Evolutionary conservation across 1,140 invertebrate species (phyloP).

Genomic region (Drosophila malerkotliana): DNA sequence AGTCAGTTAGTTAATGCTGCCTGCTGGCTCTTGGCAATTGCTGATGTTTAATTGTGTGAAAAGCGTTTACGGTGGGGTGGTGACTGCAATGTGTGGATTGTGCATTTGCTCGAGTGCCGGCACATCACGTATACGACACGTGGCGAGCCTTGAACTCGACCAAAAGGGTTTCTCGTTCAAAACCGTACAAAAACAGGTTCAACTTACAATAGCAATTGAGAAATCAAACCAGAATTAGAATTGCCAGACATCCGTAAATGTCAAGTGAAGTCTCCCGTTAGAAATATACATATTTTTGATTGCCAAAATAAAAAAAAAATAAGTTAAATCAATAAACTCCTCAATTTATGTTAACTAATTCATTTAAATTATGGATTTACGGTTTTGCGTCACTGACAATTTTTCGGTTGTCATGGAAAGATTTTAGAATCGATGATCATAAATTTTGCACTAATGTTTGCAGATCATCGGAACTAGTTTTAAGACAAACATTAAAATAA

Average conservation of each 20-base stretch:
- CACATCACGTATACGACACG: conserved; percentile 76
- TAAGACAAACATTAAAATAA: conserved; percentile 14
- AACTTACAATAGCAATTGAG: conserved; percentile 34
- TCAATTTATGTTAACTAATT: conserved; percentile 45
- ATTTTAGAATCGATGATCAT: conserved; percentile 32
- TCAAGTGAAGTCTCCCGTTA: conserved; percentile 31
- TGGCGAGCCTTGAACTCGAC: conserved; percentile 76
- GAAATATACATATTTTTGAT: conserved; percentile 18
- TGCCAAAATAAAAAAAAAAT: not conserved
- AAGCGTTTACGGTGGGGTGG: conserved; percentile 40
- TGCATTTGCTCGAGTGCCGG: conserved; percentile 46
- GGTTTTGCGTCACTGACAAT: conserved; percentile 30
- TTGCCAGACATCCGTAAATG: conserved; percentile 28
- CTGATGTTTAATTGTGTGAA: conserved; percentile 77
- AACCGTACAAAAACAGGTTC: conserved; percentile 24
- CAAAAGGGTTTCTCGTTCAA: conserved; percentile 36
- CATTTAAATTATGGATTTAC: conserved; percentile 35
- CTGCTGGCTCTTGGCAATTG: conserved; percentile 36
- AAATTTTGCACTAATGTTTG: conserved; percentile 27
- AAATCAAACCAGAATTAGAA: conserved; percentile 40
- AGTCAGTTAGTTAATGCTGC: conserved; percentile 75
- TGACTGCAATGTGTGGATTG: conserved; percentile 38
- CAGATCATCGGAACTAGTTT: conserved; percentile 37
- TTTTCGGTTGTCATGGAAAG: conserved; percentile 20
- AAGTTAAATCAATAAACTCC: conserved; percentile 20